These are phyloP conservation scores for Trigoniulus corallinus DNA, from an alignment of 1,140 invertebrate species.

Conservation along the genomic window DNA sequence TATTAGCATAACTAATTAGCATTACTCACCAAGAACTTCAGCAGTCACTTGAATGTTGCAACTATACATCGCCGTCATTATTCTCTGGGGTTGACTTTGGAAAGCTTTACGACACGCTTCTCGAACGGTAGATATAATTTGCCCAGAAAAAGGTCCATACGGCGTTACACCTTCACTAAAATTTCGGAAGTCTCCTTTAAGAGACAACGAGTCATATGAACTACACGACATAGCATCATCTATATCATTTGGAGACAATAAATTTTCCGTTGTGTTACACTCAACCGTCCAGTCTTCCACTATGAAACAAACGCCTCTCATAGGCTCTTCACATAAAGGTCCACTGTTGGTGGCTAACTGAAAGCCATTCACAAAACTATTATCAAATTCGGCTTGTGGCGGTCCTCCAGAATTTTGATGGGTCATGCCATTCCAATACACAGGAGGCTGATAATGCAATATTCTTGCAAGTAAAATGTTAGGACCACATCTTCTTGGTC, in stretches of 20 bases:
- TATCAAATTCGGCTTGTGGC: slow-evolving; percentile 35
- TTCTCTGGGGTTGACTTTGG: slow-evolving; percentile 67
- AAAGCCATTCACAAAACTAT: slow-evolving; percentile 82
- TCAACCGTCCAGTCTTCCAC: slow-evolving; percentile 57
- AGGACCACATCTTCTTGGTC: slow-evolving; percentile 69
- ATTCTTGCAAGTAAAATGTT: slow-evolving; percentile 72
- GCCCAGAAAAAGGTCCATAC: slow-evolving; percentile 47
- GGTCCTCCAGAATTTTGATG: slow-evolving; percentile 10
- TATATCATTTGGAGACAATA: slow-evolving; percentile 14
- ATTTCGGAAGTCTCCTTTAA: neutral
- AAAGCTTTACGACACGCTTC: slow-evolving; percentile 78
- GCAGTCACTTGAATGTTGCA: slow-evolving; percentile 83
- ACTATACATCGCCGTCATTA: slow-evolving; percentile 93
- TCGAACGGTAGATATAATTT: slow-evolving; percentile 80
- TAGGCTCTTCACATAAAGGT: slow-evolving; percentile 86
- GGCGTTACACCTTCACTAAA: slow-evolving; percentile 12
- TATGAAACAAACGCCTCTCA: slow-evolving; percentile 84
- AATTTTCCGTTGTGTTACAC: neutral
- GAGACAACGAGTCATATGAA: neutral
- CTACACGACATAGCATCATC: slow-evolving; percentile 6
- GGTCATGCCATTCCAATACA: slow-evolving; percentile 17
- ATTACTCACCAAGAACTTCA: slow-evolving; percentile 72
- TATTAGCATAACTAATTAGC: no score
- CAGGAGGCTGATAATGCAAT: slow-evolving; percentile 24
- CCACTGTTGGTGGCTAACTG: slow-evolving; percentile 77